A percentile compares a stretch with the other conserved stretches of the same genome.
phyloP scores from a whole-genome alignment of 2,113 vertebrate species.

The Felis catus region F.catus_Fca126_mat1.0 CM031422.1:14681501-14682000 shows the following conservation, averaged over 20 bases:
- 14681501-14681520: background rate
- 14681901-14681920: no score
- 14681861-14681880: no score
- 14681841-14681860: no score
- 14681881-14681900: no score
- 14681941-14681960: no score
- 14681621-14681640: background rate
- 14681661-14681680: background rate
- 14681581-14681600: background rate
- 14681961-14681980: no score
- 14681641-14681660: background rate
- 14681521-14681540: background rate
- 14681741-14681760: fast-evolving
- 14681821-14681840: no score
- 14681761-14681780: background rate
- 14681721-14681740: background rate
- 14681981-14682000: no score
- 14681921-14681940: no score
- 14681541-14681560: background rate
- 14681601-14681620: background rate
- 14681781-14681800: background rate
- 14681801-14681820: no score
- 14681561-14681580: background rate
- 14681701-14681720: background rate
- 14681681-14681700: background rate